phyloP scores from a whole-genome alignment of 2,888 invertebrate species.

The Agonopterix heracliana region DNA sequence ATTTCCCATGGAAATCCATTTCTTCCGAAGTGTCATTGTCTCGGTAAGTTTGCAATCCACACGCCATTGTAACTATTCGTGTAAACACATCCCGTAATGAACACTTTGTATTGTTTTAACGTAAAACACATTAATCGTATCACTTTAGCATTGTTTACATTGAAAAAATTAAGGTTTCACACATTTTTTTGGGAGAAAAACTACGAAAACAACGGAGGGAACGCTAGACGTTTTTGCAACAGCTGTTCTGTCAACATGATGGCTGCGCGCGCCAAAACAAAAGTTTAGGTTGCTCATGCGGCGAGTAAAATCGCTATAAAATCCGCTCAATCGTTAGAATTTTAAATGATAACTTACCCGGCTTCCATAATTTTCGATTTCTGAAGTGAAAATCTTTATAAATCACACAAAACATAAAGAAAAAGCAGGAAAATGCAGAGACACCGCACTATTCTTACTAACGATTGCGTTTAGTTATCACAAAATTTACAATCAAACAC shows the following conservation, averaged over 20 bases:
- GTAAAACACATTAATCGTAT: slow-evolving; percentile 23
- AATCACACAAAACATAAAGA: not conserved
- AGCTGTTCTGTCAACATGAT: slow-evolving; percentile 71
- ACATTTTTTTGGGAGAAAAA: slow-evolving; percentile 40
- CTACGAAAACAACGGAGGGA: slow-evolving; percentile 48
- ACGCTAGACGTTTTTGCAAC: slow-evolving; percentile 45
- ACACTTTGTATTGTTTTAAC: slow-evolving; percentile 20
- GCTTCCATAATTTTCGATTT: slow-evolving; percentile 32
- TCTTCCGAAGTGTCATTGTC: slow-evolving; percentile 51
- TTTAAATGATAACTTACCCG: slow-evolving; percentile 35
- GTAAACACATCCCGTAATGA: slow-evolving; percentile 31
- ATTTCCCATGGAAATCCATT: slow-evolving; percentile 65
- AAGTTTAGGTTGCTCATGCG: slow-evolving; percentile 27
- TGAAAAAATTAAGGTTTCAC: slow-evolving; percentile 20
- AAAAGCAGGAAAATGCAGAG: slow-evolving; percentile 1
- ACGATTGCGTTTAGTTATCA: slow-evolving; percentile 18
- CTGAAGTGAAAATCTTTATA: not conserved
- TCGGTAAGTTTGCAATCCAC: slow-evolving; percentile 45
- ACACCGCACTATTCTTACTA: slow-evolving; percentile 6
- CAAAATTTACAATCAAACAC: not conserved
- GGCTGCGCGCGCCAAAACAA: slow-evolving; percentile 68
- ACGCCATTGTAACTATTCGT: slow-evolving; percentile 51
- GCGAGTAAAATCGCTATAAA: not conserved
- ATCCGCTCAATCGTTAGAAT: not conserved
- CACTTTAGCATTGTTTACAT: slow-evolving; percentile 36